Evolutionary conservation across 2,797 vertebrate species (phyloP).

Genomic region (Sylvia borin): DNA sequence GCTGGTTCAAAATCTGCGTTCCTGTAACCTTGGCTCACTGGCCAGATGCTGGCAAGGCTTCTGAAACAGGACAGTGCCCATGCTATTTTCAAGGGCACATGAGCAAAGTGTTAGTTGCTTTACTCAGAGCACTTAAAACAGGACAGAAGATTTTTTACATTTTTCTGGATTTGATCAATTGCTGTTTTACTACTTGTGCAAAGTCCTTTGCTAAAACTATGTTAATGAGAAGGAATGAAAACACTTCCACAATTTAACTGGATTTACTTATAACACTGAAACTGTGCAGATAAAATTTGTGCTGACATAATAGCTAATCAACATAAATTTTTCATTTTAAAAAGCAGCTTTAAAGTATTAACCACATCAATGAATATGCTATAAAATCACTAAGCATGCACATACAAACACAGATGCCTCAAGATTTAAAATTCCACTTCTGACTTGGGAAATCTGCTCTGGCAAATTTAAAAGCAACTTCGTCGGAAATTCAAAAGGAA

Average conservation of each 20-base stretch:
- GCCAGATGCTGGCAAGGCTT: not conserved
- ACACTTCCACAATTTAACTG: conserved; percentile 1
- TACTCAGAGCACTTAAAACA: not conserved
- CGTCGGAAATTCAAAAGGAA: not conserved
- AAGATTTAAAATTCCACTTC: not conserved
- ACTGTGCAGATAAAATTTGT: not conserved
- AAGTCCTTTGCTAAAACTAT: not conserved
- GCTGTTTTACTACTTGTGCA: not conserved
- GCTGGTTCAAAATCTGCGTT: not conserved
- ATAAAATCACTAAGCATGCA: not conserved
- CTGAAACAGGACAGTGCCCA: not conserved
- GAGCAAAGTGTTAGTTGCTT: not conserved
- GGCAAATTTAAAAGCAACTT: not conserved
- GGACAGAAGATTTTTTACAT: not conserved
- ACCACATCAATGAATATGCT: not conserved
- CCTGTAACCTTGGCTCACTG: not conserved
- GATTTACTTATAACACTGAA: not conserved
- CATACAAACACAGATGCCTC: not conserved
- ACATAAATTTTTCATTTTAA: not conserved
- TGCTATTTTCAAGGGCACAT: not conserved
- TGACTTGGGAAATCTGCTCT: not conserved
- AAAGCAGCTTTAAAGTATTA: not conserved
- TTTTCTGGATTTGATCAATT: not conserved
- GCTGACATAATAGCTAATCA: conserved; percentile 4
- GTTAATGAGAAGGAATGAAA: not conserved